Evolutionary conservation across 2,888 invertebrate genomes (phyloP).

Genomic region (Atherix ibis): DNA sequence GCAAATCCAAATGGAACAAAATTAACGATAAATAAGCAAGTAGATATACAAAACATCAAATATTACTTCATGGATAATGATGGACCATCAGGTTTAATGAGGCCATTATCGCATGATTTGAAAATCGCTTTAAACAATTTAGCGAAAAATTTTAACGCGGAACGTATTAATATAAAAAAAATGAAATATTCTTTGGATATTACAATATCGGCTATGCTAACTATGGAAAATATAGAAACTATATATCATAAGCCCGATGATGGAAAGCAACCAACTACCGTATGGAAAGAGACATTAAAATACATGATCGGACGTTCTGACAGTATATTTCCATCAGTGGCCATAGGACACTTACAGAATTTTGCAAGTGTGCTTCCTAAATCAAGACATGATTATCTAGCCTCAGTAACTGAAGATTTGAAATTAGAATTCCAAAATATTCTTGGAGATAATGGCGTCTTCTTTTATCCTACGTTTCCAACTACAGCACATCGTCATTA

Average conservation of each 20-base stretch:
- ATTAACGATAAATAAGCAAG: conserved; percentile 35
- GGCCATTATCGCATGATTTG: conserved; percentile 27
- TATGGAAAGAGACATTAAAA: conserved; percentile 48
- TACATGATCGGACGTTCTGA: conserved; percentile 32
- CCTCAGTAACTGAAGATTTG: conserved; percentile 38
- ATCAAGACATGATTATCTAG: conserved; percentile 37
- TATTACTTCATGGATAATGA: conserved; percentile 72
- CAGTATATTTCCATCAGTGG: conserved; percentile 40
- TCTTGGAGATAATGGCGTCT: conserved; percentile 43
- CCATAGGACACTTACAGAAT: conserved; percentile 44
- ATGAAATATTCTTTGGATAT: conserved; percentile 49
- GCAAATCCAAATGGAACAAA: conserved; percentile 36
- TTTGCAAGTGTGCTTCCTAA: conserved; percentile 42
- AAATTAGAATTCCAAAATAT: conserved; percentile 43
- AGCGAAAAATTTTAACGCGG: conserved; percentile 30
- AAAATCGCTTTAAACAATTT: conserved; percentile 30
- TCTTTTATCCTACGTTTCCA: conserved; percentile 44
- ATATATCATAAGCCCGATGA: conserved; percentile 49
- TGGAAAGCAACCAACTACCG: conserved; percentile 41
- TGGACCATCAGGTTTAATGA: conserved; percentile 45
- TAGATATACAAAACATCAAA: conserved; percentile 42
- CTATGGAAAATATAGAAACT: conserved; percentile 45
- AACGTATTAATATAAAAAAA: conserved; percentile 44
- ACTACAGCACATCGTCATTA: conserved; percentile 43
- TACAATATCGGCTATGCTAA: conserved; percentile 40